Base-by-base conservation (phyloP, 2,797 vertebrate genomes). In the Channallabes apus region DNA sequence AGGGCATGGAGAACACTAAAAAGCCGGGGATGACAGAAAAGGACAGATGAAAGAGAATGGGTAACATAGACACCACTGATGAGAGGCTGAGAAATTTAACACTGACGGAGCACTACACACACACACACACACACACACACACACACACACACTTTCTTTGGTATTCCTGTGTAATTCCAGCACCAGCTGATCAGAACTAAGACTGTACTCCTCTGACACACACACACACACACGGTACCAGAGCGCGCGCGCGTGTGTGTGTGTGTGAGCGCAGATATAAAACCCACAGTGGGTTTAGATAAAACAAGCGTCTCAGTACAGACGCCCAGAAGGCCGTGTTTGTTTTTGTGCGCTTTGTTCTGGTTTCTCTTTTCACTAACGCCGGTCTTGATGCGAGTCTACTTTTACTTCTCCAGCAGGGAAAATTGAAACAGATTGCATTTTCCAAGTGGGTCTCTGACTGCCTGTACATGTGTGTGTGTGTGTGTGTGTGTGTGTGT, bases 1-100 rank as follows among this genome's bases (percentile, higher is more conserved):
- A 29, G 46, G 32, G 54, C 27, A 88, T 85, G 86, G 77, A 84
- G 87, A 90, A 91, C 6, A 88, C 90, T 46, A 89, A 89, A 90
- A 86, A 86, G 51, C 6, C 1, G 59, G 80, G 38, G 77, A 20
- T 58, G 84, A 67, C 29, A 75, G 71, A 67, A 76, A 58, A 76
- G 54, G 72, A 83, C 62, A 79, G 69, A 75, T 82, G 29, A 75
- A 76, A 81, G 84, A 24, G 69, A 75, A 62, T 62, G 69, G 38
- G 79, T 80, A 46, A 85, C 58, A 85, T 4, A 75, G 68, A 85
- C 61, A 72, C 77, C 1, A 1, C 15, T 46, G 77, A 81, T 72
- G 68, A 85, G 80, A 85, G 79, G 14, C 35, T 84, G 72, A 59
- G 58, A 73, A 62, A 75, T 58, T 51, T 41, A 62, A 59, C 46